A percentile compares a stretch with the other conserved stretches of the same genome.
Evolutionary conservation across 2,797 vertebrate species (phyloP).

Genomic region (Manis javanica): DNA sequence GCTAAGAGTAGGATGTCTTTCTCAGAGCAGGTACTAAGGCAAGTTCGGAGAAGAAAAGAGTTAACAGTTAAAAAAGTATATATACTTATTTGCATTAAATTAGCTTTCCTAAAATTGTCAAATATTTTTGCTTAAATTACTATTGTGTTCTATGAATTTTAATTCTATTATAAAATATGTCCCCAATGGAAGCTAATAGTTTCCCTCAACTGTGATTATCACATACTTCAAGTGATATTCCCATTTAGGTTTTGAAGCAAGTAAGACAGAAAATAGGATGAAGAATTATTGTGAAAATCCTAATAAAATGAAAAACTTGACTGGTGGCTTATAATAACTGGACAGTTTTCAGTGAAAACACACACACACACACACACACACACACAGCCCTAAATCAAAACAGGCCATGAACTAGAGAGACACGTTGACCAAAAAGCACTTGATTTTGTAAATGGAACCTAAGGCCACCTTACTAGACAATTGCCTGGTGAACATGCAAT

Average conservation of each 20-base stretch:
- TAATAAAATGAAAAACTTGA: not conserved
- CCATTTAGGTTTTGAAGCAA: conserved; percentile 38
- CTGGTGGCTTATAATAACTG: not conserved
- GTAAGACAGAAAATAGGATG: conserved; percentile 8
- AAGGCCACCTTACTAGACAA: not conserved
- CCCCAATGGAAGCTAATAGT: not conserved
- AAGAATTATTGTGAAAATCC: not conserved
- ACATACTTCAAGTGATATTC: not conserved
- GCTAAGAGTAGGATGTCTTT: not conserved
- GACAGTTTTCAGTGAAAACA: not conserved
- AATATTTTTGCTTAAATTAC: conserved; percentile 47
- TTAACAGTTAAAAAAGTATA: not conserved
- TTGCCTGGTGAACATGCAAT: not conserved
- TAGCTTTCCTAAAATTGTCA: conserved; percentile 10
- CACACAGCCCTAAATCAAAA: not conserved
- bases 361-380: not conserved
- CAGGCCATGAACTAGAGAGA: not conserved
- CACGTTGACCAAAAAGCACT: not conserved
- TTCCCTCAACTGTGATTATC: not conserved
- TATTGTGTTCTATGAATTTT: conserved; percentile 12
- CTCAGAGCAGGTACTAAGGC: not conserved
- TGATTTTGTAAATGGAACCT: not conserved
- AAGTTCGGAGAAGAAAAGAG: not conserved
- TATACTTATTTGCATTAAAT: conserved; percentile 2
- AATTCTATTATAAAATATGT: conserved; percentile 30